Conservation (phyloP, 2,113 vertebrate species). For the Aegypius monachus region DNA sequence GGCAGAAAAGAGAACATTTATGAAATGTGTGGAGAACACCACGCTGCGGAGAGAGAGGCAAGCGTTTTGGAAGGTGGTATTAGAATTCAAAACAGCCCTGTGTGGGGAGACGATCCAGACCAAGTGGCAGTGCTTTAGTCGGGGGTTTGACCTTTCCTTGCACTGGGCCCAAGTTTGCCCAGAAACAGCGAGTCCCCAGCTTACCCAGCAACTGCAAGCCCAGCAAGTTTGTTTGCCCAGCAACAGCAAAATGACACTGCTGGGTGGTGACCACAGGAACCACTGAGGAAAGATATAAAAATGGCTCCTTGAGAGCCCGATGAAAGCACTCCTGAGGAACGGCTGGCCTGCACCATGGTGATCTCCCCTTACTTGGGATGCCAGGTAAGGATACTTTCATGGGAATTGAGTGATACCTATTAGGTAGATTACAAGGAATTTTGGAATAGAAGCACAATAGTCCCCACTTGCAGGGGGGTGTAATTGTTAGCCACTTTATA, state of each 20-base stretch:
- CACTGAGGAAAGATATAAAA: background rate
- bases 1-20: background rate
- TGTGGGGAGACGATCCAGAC: background rate
- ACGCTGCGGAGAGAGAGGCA: background rate
- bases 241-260: background rate
- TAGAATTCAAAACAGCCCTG: background rate
- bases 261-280: background rate
- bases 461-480: background rate
- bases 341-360: rapidly evolving
- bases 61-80: background rate
- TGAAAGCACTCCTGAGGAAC: rapidly evolving
- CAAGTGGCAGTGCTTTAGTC: rapidly evolving
- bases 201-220: background rate
- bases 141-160: rapidly evolving
- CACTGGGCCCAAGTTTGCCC: background rate
- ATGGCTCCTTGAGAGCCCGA: rapidly evolving
- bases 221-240: background rate
- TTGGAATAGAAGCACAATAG: background rate
- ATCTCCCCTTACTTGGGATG: background rate
- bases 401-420: background rate
- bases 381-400: background rate
- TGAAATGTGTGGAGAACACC: background rate
- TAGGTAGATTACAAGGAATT: background rate
- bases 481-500: background rate
- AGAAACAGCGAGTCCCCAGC: too few relatives aligned